Evolutionary conservation across 2,797 vertebrate species (phyloP).

Genomic region (Pseudochirops cupreus): DNA sequence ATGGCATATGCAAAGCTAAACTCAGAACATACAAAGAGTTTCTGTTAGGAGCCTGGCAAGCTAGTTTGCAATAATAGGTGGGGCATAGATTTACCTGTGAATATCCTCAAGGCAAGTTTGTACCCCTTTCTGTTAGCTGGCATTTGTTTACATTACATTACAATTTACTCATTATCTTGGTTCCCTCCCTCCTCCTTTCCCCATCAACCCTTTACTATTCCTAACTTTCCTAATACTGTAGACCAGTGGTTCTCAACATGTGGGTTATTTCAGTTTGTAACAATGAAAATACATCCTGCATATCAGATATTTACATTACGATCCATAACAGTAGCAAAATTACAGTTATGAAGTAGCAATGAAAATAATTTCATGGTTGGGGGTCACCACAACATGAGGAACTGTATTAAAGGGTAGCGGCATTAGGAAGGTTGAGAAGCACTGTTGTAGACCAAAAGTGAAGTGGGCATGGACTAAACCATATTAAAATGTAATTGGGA

Average conservation of each 20-base stretch:
- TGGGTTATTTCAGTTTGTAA: too few relatives aligned
- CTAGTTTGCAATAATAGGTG: background rate
- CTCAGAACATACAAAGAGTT: background rate
- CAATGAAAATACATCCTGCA: too few relatives aligned
- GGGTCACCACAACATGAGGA: too few relatives aligned
- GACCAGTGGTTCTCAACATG: background rate
- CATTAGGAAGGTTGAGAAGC: too few relatives aligned
- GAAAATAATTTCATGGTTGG: too few relatives aligned
- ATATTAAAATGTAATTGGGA: background rate
- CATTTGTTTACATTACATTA: background rate
- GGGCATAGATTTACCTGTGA: background rate
- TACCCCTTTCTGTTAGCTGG: background rate
- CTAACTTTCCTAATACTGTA: background rate
- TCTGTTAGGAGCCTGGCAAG: background rate
- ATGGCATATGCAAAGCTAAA: background rate
- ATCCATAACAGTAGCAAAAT: too few relatives aligned
- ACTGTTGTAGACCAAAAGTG: background rate
- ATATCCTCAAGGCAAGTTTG: background rate
- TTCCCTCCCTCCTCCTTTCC: background rate
- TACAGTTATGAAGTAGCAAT: too few relatives aligned
- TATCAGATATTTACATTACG: too few relatives aligned
- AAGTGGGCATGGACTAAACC: background rate
- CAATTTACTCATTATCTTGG: background rate
- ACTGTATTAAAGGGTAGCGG: too few relatives aligned
- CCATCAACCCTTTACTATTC: background rate